These are phyloP conservation scores for Entomobrya multifasciata DNA, from an alignment of 2,888 invertebrate genomes.

Conservation along the genomic window DNA sequence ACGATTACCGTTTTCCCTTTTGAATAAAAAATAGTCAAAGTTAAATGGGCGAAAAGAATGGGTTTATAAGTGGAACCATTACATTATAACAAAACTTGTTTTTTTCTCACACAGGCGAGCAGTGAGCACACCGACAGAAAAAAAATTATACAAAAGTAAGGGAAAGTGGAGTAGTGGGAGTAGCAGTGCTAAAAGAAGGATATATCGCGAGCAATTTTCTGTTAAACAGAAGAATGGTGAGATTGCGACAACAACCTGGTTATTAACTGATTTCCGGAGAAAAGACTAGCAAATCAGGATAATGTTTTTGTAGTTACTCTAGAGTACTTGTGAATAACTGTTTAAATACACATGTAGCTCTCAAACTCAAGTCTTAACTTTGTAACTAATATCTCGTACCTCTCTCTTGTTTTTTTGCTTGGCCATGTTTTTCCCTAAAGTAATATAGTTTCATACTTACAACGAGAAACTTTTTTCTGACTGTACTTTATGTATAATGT, in stretches of 20 bases:
- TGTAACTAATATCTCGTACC: too few species aligned
- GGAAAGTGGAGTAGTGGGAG: background rate
- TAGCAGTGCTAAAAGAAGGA: background rate
- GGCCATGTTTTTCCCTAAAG: too few species aligned
- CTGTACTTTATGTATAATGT: too few species aligned
- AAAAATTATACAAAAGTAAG: background rate
- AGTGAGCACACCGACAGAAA: background rate
- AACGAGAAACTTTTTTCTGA: background rate
- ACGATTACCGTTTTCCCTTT: background rate
- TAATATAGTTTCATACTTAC: too few species aligned
- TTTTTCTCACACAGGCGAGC: background rate
- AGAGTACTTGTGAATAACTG: background rate
- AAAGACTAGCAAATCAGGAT: too few species aligned
- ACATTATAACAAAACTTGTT: slow-evolving; percentile 53
- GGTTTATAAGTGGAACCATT: slow-evolving; percentile 63
- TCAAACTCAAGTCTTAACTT: background rate
- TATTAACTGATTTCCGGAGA: slow-evolving; percentile 59
- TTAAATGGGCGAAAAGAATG: slow-evolving; percentile 65
- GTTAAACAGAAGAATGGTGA: slow-evolving; percentile 7
- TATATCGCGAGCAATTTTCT: slow-evolving; percentile 38
- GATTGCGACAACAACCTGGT: slow-evolving; percentile 54
- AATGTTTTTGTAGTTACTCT: background rate
- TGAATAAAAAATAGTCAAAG: slow-evolving; percentile 46
- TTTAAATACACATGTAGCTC: background rate
- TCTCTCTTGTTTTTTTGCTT: too few species aligned